A percentile compares a stretch with the other conserved stretches of the same genome.
phyloP scores from a whole-genome alignment of 1,140 invertebrate species.

The Achroia grisella region DNA sequence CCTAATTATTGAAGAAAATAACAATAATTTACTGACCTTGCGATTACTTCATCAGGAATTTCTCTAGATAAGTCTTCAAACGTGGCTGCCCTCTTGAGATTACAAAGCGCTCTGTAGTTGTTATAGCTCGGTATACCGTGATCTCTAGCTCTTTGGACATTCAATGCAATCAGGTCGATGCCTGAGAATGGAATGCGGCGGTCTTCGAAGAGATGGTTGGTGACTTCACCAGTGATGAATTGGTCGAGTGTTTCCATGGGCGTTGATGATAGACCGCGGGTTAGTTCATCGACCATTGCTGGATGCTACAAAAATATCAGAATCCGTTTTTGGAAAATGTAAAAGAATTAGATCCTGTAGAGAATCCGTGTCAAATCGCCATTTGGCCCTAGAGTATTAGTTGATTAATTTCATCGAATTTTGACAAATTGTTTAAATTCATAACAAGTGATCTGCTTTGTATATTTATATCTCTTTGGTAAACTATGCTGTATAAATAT shows the following conservation, averaged over 20 bases:
- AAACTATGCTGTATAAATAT: too few relatives aligned
- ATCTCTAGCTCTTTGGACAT: slow-evolving; percentile 88
- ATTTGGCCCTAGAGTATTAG: too few relatives aligned
- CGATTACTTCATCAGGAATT: slow-evolving; percentile 89
- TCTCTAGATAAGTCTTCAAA: slow-evolving; percentile 88
- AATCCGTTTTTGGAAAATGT: too few relatives aligned
- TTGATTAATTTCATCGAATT: too few relatives aligned
- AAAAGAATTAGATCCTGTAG: too few relatives aligned
- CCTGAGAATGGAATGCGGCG: slow-evolving; percentile 89
- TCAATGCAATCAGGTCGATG: slow-evolving; percentile 88
- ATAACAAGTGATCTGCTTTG: too few relatives aligned
- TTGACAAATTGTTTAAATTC: too few relatives aligned
- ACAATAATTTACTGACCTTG: slow-evolving; percentile 52
- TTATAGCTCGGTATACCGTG: slow-evolving; percentile 91
- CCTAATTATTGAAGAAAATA: too few relatives aligned
- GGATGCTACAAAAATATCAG: slow-evolving; percentile 64
- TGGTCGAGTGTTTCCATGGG: slow-evolving; percentile 96
- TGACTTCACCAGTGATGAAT: slow-evolving; percentile 94
- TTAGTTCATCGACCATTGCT: slow-evolving; percentile 90
- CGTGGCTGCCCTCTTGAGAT: slow-evolving; percentile 83
- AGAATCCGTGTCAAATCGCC: too few relatives aligned
- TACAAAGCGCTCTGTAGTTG: slow-evolving; percentile 89
- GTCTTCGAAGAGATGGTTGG: slow-evolving; percentile 95
- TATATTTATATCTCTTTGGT: too few relatives aligned
- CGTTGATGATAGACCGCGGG: slow-evolving; percentile 89